Conservation (phyloP, 2,113 vertebrate genomes). For the Centropus unirufus region DNA sequence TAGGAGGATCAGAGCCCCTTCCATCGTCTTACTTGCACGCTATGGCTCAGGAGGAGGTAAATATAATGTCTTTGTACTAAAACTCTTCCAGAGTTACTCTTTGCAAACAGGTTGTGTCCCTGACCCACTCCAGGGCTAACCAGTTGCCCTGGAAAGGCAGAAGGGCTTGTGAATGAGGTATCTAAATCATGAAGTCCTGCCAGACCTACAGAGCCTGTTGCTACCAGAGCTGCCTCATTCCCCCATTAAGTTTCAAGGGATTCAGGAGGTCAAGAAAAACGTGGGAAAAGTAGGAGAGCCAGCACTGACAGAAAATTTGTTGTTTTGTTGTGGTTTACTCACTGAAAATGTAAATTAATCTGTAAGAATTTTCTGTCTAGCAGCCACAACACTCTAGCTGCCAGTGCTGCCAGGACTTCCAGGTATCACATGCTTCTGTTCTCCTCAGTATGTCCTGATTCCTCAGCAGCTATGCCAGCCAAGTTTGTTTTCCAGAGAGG, state of each 20-base stretch:
- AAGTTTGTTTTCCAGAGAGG: background rate
- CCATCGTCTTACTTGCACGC: fast-evolving
- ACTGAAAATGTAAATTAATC: background rate
- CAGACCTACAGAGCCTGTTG: background rate
- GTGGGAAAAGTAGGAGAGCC: background rate
- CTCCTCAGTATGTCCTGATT: background rate
- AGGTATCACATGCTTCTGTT: background rate
- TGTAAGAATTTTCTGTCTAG: background rate
- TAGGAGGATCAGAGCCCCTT: background rate
- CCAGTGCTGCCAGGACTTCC: background rate
- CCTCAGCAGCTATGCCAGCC: background rate
- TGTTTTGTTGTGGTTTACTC: background rate
- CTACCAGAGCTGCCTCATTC: background rate
- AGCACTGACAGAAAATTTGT: background rate
- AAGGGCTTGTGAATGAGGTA: background rate
- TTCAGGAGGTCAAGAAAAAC: background rate
- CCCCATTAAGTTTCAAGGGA: background rate
- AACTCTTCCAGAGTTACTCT: background rate
- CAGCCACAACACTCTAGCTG: background rate
- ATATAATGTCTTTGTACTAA: background rate
- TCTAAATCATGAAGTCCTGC: background rate
- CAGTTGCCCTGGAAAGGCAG: background rate
- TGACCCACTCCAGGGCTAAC: background rate
- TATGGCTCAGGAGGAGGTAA: background rate
- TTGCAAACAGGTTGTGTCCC: background rate